These are phyloP conservation scores for Natator depressus DNA, from an alignment of 2,113 vertebrate genomes.

Conservation along the genomic window DNA sequence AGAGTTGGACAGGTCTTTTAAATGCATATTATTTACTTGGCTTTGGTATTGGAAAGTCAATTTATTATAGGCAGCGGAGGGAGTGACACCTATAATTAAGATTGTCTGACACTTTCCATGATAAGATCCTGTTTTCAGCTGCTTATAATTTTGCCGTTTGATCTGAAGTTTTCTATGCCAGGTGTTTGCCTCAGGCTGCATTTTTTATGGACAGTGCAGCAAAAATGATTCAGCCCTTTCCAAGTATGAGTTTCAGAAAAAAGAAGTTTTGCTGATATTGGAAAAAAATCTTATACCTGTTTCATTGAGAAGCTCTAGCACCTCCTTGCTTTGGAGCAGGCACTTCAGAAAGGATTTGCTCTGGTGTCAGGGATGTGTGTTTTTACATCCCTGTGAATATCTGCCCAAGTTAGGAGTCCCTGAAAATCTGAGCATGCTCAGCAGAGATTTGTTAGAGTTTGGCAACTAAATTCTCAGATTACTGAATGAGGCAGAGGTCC, in stretches of 20 bases:
- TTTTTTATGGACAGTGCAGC: neutral
- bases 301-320: neutral
- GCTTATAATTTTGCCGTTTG: neutral
- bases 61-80: neutral
- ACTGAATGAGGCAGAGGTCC: too few species aligned
- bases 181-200: neutral
- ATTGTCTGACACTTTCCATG: neutral
- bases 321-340: neutral
- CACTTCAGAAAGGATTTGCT: neutral
- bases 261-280: neutral
- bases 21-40: neutral
- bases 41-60: neutral
- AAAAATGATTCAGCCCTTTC: neutral
- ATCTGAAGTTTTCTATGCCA: neutral
- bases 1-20: neutral
- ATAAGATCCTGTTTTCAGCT: neutral
- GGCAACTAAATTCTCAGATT: too few species aligned
- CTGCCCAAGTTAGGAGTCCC: too few species aligned
- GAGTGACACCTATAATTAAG: neutral
- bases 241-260: neutral
- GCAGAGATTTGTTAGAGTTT: too few species aligned
- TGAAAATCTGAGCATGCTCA: too few species aligned
- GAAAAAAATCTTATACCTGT: neutral
- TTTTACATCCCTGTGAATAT: neutral
- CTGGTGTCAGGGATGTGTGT: neutral